Conservation (phyloP, 2,113 vertebrate genomes). For the Gnathonemus echidnorhynchus region DNA sequence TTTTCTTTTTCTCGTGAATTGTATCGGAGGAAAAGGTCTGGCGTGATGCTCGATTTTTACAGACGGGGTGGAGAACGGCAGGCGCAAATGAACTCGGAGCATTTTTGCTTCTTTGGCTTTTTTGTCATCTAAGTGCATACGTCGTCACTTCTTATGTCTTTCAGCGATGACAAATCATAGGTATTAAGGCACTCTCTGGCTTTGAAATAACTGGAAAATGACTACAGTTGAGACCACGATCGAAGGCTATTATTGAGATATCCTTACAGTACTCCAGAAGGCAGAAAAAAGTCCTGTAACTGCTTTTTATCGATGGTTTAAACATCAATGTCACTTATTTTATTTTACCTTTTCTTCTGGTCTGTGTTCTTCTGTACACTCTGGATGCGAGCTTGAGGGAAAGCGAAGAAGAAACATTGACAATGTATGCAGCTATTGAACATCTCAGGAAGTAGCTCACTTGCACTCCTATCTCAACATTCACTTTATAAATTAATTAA, state of each 20-base stretch:
- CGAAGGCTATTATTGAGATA: neutral
- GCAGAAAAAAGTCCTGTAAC: neutral
- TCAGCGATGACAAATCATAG: neutral
- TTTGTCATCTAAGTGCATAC: neutral
- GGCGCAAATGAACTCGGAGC: neutral
- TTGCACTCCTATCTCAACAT: neutral
- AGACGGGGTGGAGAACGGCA: neutral
- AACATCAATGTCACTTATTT: neutral
- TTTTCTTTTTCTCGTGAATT: neutral
- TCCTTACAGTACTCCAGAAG: neutral
- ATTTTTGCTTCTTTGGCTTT: neutral
- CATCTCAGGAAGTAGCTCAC: neutral
- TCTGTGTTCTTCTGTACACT: no score
- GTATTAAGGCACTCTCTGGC: neutral
- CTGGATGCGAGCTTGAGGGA: neutral
- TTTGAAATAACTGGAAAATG: conserved; percentile 15
- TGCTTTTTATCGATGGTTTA: neutral
- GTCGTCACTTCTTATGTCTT: neutral
- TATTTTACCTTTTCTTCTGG: neutral
- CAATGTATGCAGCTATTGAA: no score
- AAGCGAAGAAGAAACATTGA: neutral
- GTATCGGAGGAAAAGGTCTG: neutral
- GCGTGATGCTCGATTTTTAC: neutral
- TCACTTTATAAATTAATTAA: neutral
- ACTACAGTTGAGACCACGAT: neutral